Conservation (phyloP, 2,888 invertebrate genomes). For the Drosophila mimica region DNA sequence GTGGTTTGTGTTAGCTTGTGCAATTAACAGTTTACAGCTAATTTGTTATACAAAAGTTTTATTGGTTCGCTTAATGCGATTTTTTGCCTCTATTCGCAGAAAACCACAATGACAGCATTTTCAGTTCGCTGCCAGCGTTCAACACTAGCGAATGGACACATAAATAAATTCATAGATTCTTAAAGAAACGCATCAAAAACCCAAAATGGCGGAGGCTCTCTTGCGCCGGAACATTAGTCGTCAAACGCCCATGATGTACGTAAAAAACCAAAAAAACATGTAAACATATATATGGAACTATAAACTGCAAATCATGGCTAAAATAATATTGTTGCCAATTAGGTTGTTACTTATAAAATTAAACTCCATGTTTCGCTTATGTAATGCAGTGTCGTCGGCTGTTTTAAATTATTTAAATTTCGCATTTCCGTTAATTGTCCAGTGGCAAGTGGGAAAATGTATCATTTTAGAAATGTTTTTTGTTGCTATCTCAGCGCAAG, state of each 20-base stretch:
- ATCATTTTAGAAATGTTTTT: constrained; percentile 24
- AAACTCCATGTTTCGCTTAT: constrained; percentile 47
- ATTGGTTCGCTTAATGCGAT: constrained; percentile 50
- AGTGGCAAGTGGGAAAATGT: constrained; percentile 43
- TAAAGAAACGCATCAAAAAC: constrained; percentile 1
- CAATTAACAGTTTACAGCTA: constrained; percentile 66
- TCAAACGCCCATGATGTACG: constrained; percentile 78
- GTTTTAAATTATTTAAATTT: constrained; percentile 65
- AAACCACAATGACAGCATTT: constrained; percentile 8
- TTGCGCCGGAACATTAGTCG: constrained; percentile 78
- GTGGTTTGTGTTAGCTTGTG: constrained; percentile 45
- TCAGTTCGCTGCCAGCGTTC: constrained; percentile 48
- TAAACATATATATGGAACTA: constrained; percentile 3
- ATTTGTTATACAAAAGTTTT: constrained; percentile 65
- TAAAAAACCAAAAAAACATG: constrained; percentile 15
- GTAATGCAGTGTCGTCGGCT: constrained; percentile 38
- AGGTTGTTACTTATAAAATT: constrained; percentile 23
- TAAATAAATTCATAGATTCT: constrained; percentile 2
- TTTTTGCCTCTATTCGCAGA: constrained; percentile 42
- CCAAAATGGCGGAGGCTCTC: constrained; percentile 77
- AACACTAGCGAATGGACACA: constrained; percentile 50
- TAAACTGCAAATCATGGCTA: constrained; percentile 43
- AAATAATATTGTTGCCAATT: constrained; percentile 24
- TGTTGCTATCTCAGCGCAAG: not conserved
- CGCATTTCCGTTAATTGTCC: constrained; percentile 72